These are phyloP conservation scores for Cladopsammia gracilis DNA, from an alignment of 64 coral and sea anemone species.

Conservation along the genomic window DNA sequence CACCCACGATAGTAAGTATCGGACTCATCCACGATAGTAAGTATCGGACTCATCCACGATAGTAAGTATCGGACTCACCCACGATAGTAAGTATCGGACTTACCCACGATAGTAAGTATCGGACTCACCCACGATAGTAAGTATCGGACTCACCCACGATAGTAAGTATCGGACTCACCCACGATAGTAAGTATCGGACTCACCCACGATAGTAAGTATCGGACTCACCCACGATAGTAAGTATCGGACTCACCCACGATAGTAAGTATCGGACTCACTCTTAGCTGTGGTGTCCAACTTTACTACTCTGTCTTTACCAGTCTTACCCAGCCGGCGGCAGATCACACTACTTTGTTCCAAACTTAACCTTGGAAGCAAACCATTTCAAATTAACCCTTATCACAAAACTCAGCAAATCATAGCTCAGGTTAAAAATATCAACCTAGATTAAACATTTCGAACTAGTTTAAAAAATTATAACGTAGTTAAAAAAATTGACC, in stretches of 20 bases:
- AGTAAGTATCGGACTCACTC: neutral
- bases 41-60: neutral
- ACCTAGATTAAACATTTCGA: too few relatives aligned
- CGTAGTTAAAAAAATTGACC: too few relatives aligned
- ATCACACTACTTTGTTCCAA: too few relatives aligned
- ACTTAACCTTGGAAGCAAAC: too few relatives aligned
- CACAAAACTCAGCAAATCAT: too few relatives aligned
- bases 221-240: too few relatives aligned
- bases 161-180: neutral
- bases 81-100: neutral
- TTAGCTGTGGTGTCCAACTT: neutral
- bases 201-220: conserved; percentile 48
- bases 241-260: too few relatives aligned
- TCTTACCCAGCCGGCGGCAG: neutral
- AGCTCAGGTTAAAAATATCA: too few relatives aligned
- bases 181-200: conserved; percentile 17
- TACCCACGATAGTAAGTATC: conserved; percentile 39
- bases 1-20: neutral
- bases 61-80: neutral
- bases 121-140: conserved; percentile 34
- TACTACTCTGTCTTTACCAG: neutral
- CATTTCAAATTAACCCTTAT: too few relatives aligned
- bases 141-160: conserved; percentile 20
- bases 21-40: too few relatives aligned
- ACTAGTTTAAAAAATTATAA: too few relatives aligned